Conservation (phyloP, 1,140 invertebrate species). For the Hylaeus anthracinus region DNA sequence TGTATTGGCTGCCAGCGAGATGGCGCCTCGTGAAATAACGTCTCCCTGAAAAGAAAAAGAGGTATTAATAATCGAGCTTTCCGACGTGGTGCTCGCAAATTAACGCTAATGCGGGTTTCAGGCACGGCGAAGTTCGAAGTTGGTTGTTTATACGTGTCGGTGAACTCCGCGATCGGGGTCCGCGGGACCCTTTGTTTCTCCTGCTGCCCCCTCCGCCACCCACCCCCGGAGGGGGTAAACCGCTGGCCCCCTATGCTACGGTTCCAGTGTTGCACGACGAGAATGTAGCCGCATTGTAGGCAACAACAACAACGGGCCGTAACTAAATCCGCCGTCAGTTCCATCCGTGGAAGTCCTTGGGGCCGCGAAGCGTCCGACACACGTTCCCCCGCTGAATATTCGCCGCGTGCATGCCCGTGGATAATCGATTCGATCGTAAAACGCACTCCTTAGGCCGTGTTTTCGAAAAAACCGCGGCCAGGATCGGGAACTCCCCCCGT, state of each 20-base stretch:
- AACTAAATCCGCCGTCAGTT: constrained; percentile 66
- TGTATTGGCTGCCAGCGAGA: not conserved
- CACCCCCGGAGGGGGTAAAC: constrained; percentile 19
- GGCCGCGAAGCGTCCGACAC: constrained; percentile 63
- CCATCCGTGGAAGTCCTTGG: constrained; percentile 71
- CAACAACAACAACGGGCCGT: constrained; percentile 54
- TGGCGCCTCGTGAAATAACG: constrained; percentile 7
- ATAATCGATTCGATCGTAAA: constrained; percentile 77
- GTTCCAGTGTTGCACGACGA: constrained; percentile 41
- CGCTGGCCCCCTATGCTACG: constrained; percentile 9
- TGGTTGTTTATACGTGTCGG: constrained; percentile 31
- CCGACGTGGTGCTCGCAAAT: not conserved
- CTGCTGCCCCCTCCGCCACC: too few species aligned
- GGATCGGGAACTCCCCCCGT: constrained; percentile 25
- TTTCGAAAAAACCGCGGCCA: constrained; percentile 26
- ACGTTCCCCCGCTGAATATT: constrained; percentile 66
- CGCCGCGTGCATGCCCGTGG: constrained; percentile 70
- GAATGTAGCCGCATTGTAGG: constrained; percentile 41
- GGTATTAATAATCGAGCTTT: not conserved
- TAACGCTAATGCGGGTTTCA: not conserved
- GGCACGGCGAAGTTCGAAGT: too few species aligned
- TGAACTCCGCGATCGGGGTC: constrained; percentile 20
- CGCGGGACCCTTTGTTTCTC: constrained; percentile 52
- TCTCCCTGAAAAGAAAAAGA: not conserved
- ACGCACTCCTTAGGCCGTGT: constrained; percentile 67